A percentile compares a stretch with the other conserved stretches of the same genome.
These are phyloP conservation scores for Platichthys flesus DNA, from an alignment of 2,113 vertebrate genomes.

Conservation along the genomic window DNA sequence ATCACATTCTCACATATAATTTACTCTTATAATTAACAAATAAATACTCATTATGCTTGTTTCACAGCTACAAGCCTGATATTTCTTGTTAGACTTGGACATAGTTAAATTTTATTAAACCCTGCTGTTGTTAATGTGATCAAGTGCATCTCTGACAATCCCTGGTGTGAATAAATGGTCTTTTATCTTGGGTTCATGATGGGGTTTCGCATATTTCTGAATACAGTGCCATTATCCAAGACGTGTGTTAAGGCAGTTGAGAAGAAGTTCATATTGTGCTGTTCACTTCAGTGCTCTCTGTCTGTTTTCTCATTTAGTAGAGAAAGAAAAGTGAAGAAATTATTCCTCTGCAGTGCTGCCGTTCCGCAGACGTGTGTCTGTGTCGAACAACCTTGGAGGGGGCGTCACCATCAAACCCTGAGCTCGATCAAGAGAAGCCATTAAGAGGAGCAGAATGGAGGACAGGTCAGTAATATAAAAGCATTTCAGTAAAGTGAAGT, in stretches of 20 bases:
- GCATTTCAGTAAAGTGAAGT: conserved; percentile 39
- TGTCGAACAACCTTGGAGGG: conserved; percentile 21
- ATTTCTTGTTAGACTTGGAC: conserved; percentile 15
- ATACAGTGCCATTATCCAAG: conserved; percentile 21
- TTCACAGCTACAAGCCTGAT: not conserved
- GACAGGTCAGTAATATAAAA: conserved; percentile 31
- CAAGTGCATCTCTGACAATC: not conserved
- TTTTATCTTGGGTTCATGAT: conserved; percentile 15
- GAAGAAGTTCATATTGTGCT: conserved; percentile 24
- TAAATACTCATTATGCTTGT: conserved; percentile 8
- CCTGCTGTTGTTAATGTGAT: conserved; percentile 17
- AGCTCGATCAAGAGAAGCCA: conserved; percentile 43
- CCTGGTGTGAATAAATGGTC: conserved; percentile 10
- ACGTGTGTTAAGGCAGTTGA: conserved; percentile 16
- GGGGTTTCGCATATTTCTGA: conserved; percentile 4
- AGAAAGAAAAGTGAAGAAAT: conserved; percentile 19
- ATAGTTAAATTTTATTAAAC: conserved; percentile 27
- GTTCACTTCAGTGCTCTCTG: conserved; percentile 31
- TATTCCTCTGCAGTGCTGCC: conserved; percentile 8
- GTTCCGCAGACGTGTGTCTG: conserved; percentile 23
- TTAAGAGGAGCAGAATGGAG: conserved; percentile 34
- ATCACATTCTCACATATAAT: not conserved
- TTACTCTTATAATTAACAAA: not conserved
- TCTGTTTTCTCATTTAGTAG: conserved; percentile 23
- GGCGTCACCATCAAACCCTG: conserved; percentile 37